phyloP scores from a whole-genome alignment of 2,113 vertebrate species.

The Merops nubicus region DNA sequence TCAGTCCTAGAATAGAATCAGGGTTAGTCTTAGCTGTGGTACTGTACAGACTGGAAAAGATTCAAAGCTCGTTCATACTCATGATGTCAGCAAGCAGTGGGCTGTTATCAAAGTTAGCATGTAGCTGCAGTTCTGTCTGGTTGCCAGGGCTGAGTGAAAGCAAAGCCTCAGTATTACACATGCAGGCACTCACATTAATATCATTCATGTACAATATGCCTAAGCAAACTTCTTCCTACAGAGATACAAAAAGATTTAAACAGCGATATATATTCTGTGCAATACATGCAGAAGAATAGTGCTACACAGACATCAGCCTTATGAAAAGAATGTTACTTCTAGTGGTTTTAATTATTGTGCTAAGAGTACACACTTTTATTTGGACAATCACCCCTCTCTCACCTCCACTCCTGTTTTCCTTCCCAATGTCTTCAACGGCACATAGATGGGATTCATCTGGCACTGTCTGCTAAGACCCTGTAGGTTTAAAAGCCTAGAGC shows the following conservation, averaged over 20 bases:
- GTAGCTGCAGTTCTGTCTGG: neutral
- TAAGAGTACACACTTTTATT: neutral
- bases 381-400: neutral
- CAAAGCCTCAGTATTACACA: neutral
- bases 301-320: neutral
- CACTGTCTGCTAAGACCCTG: neutral
- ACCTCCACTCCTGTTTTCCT: neutral
- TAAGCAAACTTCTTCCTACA: neutral
- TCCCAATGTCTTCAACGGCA: neutral
- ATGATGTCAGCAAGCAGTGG: rapidly evolving
- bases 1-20: neutral
- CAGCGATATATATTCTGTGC: neutral
- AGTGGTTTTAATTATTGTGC: neutral
- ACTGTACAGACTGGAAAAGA: no score
- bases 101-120: neutral
- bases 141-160: neutral
- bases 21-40: neutral
- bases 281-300: neutral
- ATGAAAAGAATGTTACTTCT: neutral
- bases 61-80: rapidly evolving
- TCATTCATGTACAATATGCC: neutral
- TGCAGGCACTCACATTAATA: neutral
- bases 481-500: neutral
- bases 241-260: neutral
- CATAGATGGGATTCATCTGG: neutral